phyloP scores from a whole-genome alignment of 1,140 invertebrate species.

The Mya arenaria region DNA sequence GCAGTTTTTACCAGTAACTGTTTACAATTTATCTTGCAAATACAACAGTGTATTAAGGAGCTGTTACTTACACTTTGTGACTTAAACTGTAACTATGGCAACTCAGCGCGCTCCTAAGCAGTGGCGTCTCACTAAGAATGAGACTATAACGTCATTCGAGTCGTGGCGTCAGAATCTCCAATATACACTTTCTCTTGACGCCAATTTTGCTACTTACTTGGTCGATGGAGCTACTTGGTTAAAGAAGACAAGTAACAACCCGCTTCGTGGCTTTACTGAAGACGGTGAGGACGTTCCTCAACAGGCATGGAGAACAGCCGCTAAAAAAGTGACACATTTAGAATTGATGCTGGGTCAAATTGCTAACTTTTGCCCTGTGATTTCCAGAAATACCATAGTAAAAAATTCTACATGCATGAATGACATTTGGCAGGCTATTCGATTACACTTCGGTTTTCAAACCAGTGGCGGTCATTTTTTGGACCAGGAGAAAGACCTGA shows the following conservation, averaged over 20 bases:
- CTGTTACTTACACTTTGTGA: too few relatives aligned
- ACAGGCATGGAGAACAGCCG: conserved; percentile 27
- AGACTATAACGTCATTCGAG: conserved; percentile 48
- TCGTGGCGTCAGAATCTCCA: conserved; percentile 49
- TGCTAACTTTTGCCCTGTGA: conserved; percentile 60
- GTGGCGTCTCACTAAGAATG: conserved; percentile 10
- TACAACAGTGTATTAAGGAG: too few relatives aligned
- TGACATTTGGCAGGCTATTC: conserved; percentile 59
- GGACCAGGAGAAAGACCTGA: conserved; percentile 51
- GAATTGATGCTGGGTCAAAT: conserved; percentile 60
- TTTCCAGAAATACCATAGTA: conserved; percentile 35
- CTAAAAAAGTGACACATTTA: conserved; percentile 41
- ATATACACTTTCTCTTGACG: conserved; percentile 36
- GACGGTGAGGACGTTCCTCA: conserved; percentile 32
- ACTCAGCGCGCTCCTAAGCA: conserved; percentile 24
- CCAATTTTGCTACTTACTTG: conserved; percentile 41
- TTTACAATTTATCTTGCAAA: too few relatives aligned
- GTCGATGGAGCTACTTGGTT: neutral
- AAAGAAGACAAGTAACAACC: neutral
- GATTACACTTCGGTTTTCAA: conserved; percentile 61
- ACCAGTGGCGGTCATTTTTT: conserved; percentile 55
- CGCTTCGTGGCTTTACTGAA: conserved; percentile 19
- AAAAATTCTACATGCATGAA: conserved; percentile 62
- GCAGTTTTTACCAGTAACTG: too few relatives aligned
- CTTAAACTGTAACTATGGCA: too few relatives aligned